Conservation (phyloP, 1,140 invertebrate species). For the Phortica variegata region DNA sequence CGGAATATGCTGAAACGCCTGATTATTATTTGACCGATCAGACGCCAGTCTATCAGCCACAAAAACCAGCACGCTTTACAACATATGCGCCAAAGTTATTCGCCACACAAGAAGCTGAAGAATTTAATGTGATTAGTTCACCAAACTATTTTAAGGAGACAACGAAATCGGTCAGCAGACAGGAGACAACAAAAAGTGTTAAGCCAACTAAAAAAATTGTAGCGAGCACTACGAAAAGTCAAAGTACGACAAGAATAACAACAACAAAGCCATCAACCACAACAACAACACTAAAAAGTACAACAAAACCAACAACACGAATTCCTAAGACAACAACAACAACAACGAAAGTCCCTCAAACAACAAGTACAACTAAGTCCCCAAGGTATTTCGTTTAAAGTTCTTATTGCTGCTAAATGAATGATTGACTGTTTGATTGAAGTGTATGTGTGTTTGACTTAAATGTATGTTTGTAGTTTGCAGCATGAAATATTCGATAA, state of each 20-base stretch:
- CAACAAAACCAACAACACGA: slow-evolving; percentile 23
- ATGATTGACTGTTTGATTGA: no score
- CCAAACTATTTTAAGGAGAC: slow-evolving; percentile 9
- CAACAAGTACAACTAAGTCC: slow-evolving; percentile 24
- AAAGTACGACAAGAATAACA: slow-evolving; percentile 22
- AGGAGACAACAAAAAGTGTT: slow-evolving; percentile 1
- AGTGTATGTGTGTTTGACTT: no score
- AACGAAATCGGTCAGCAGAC: no score
- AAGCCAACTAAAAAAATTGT: slow-evolving; percentile 8
- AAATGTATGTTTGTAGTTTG: no score
- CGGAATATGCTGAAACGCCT: slow-evolving; percentile 23
- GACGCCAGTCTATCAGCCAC: slow-evolving; percentile 1
- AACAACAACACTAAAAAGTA: slow-evolving; percentile 17
- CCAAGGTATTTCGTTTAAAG: slow-evolving; percentile 42
- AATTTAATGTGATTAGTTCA: slow-evolving; percentile 21
- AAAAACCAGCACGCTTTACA: slow-evolving; percentile 2
- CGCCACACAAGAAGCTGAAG: slow-evolving; percentile 18
- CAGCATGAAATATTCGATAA: no score
- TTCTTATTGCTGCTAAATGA: neutral
- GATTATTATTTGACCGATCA: slow-evolving; percentile 28
- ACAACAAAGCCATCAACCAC: slow-evolving; percentile 21
- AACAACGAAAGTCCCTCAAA: slow-evolving; percentile 10
- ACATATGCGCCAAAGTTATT: neutral
- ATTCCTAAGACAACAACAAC: slow-evolving; percentile 12
- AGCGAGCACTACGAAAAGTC: slow-evolving; percentile 5